Conservation (phyloP, 2,888 invertebrate species). For the Heteromurus nitidus region DNA sequence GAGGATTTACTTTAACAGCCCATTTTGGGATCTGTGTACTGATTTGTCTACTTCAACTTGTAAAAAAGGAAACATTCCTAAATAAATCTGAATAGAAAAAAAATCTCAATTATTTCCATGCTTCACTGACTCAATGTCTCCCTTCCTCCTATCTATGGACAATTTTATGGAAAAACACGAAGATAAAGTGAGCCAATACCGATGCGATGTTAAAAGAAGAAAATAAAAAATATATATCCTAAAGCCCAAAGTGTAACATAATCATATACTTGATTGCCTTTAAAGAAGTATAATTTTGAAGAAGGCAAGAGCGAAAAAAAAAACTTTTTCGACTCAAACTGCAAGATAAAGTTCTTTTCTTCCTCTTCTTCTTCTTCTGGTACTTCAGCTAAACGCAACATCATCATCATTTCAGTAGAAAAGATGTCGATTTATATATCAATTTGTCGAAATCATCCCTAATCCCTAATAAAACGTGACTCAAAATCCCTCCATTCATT, state of each 20-base stretch:
- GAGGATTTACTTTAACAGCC: conserved; percentile 26
- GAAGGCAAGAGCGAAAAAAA: background rate
- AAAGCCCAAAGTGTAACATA: too few species aligned
- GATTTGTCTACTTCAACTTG: too few species aligned
- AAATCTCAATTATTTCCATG: conserved; percentile 52
- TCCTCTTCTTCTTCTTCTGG: too few species aligned
- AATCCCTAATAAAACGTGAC: conserved; percentile 60
- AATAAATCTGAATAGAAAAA: conserved; percentile 6
- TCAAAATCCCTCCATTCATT: conserved; percentile 56
- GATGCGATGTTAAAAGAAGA: too few species aligned
- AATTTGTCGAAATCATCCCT: conserved; percentile 58
- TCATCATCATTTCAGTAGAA: background rate
- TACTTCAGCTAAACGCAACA: background rate
- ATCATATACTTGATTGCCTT: background rate
- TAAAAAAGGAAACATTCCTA: too few species aligned
- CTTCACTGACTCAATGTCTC: conserved; percentile 44
- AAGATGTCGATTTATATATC: conserved; percentile 59
- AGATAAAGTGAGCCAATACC: too few species aligned
- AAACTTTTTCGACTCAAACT: background rate
- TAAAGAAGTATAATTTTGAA: too few species aligned
- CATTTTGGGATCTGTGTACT: too few species aligned
- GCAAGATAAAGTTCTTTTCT: too few species aligned
- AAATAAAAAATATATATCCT: too few species aligned
- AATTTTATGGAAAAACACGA: too few species aligned
- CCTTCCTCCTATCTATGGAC: too few species aligned